Evolutionary conservation across 2,888 invertebrate genomes (phyloP).

Genomic region (Perizoma flavofasciatum): DNA sequence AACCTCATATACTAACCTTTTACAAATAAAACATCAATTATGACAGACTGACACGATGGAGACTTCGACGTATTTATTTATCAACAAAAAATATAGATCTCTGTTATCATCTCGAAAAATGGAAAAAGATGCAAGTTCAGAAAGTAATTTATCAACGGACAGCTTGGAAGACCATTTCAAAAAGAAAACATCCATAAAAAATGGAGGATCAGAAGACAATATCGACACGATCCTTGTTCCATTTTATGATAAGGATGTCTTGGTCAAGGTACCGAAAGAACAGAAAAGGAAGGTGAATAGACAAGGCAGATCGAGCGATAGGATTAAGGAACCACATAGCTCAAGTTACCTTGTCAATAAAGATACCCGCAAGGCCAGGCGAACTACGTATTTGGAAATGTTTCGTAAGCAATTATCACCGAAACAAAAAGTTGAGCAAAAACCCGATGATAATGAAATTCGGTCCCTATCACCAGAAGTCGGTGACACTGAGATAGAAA

Average conservation of each 20-base stretch:
- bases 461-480: constrained; percentile 72
- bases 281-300: constrained; percentile 49
- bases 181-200: constrained; percentile 46
- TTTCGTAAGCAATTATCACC: constrained; percentile 70
- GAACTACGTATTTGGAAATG: constrained; percentile 65
- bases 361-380: constrained; percentile 49
- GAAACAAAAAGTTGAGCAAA: constrained; percentile 37
- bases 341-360: constrained; percentile 67
- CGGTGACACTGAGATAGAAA: constrained; percentile 75
- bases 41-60: constrained; percentile 52
- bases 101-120: constrained; percentile 52
- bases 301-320: constrained; percentile 39
- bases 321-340: constrained; percentile 43
- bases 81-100: constrained; percentile 56
- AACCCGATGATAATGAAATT: constrained; percentile 53
- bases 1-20: constrained; percentile 7
- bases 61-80: constrained; percentile 61
- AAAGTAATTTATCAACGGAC: constrained; percentile 68
- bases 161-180: constrained; percentile 65
- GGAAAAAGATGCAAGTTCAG: constrained; percentile 60
- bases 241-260: constrained; percentile 76
- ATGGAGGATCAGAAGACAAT: constrained; percentile 51
- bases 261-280: constrained; percentile 69
- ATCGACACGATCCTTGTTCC: constrained; percentile 76
- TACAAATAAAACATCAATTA: constrained; percentile 17